These are phyloP conservation scores for Struthidea cinerea DNA, from an alignment of 2,113 vertebrate species.

Conservation along the genomic window DNA sequence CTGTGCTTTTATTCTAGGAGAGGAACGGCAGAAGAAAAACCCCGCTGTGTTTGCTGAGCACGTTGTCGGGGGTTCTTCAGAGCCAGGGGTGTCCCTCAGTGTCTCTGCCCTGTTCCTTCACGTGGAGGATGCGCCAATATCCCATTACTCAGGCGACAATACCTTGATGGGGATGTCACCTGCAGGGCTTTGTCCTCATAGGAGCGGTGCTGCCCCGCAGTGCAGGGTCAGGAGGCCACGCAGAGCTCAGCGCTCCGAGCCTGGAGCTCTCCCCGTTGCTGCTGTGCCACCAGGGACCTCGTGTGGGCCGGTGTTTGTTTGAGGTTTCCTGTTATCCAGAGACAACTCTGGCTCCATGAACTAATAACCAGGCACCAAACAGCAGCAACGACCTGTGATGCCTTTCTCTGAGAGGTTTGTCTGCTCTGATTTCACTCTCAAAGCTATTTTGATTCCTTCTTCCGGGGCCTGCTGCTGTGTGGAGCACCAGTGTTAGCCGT, in stretches of 20 bases:
- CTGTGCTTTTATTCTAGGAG: background rate
- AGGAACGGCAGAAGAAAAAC: background rate
- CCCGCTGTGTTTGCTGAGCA: background rate
- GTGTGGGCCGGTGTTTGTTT: rapidly evolving
- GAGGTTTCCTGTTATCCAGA: background rate
- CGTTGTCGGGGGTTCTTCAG: background rate
- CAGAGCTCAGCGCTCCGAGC: background rate
- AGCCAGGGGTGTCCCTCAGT: background rate
- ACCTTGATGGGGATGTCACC: background rate
- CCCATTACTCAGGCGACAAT: background rate
- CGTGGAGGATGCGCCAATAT: background rate
- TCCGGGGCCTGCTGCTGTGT: background rate
- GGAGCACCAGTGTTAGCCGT: background rate
- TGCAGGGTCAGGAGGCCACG: background rate
- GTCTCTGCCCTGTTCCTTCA: background rate
- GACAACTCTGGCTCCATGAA: background rate
- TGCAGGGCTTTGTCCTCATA: background rate
- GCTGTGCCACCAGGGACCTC: background rate
- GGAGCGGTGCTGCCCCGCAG: background rate
- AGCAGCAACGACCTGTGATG: background rate
- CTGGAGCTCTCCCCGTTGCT: background rate
- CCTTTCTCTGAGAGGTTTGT: constrained; percentile 39
- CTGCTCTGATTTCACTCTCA: constrained; percentile 51
- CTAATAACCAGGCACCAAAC: constrained; percentile 59
- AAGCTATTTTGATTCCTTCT: constrained; percentile 32